A percentile compares a stretch with the other conserved stretches of the same genome.
Evolutionary conservation across 2,113 vertebrate species (phyloP).

Genomic region (Pipa parva): DNA sequence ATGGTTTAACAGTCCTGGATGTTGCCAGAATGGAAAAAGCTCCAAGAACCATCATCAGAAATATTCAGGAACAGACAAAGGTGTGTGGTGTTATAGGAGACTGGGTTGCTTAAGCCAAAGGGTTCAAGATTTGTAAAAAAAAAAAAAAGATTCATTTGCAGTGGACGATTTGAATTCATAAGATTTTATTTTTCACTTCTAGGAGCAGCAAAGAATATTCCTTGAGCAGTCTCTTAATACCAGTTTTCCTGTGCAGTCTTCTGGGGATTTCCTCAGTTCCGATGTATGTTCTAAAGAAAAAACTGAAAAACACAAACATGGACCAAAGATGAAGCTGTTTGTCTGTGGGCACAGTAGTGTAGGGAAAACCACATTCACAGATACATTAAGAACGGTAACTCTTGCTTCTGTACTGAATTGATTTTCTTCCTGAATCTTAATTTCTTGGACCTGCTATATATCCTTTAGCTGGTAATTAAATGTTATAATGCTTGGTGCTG

Average conservation of each 20-base stretch:
- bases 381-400: conserved; percentile 21
- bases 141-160: too few species aligned
- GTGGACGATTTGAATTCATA: too few species aligned
- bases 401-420: background rate
- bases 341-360: conserved; percentile 36
- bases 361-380: conserved; percentile 30
- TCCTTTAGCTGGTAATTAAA: too few species aligned
- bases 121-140: too few species aligned
- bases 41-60: conserved; percentile 2
- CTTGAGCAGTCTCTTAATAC: background rate
- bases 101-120: too few species aligned
- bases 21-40: background rate
- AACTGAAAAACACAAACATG: background rate
- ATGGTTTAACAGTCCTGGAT: conserved; percentile 29
- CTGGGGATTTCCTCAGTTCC: background rate
- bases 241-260: too few species aligned
- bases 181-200: background rate
- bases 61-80: conserved; percentile 27
- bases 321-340: conserved; percentile 26
- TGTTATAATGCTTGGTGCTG: too few species aligned
- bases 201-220: conserved; percentile 11
- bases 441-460: too few species aligned
- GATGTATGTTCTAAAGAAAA: background rate
- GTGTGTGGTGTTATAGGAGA: background rate
- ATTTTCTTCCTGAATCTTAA: too few species aligned